Evolutionary conservation across 2,797 vertebrate genomes (phyloP).

Genomic region (Coilia nasus): DNA sequence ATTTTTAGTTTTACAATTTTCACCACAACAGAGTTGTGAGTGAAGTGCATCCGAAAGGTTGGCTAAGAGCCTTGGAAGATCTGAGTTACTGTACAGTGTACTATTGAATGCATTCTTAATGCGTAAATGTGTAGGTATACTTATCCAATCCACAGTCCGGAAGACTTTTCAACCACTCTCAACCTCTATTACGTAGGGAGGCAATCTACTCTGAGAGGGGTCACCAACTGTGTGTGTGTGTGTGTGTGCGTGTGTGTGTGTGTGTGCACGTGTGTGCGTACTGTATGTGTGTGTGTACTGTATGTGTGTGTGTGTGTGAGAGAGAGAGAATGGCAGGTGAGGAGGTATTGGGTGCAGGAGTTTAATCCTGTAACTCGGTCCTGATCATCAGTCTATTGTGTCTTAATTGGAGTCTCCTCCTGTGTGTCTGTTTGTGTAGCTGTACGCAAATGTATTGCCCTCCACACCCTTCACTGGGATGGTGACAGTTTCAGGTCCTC

Average conservation of each 20-base stretch:
- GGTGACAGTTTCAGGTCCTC: slow-evolving; percentile 27
- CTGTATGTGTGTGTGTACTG: slow-evolving; percentile 13
- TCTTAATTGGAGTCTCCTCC: slow-evolving; percentile 22
- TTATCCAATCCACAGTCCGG: not conserved
- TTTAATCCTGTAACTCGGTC: slow-evolving; percentile 23
- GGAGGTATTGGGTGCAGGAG: slow-evolving; percentile 21
- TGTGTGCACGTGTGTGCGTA: not conserved
- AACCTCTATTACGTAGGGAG: not conserved
- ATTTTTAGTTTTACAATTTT: too few species aligned
- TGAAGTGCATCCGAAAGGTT: too few species aligned
- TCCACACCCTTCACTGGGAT: slow-evolving; percentile 11
- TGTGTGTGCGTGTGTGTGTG: slow-evolving; percentile 17
- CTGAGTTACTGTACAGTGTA: too few species aligned
- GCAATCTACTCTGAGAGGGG: slow-evolving; percentile 19
- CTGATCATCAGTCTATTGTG: slow-evolving; percentile 15
- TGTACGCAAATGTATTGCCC: not conserved
- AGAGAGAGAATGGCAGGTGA: not conserved
- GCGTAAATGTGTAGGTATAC: too few species aligned
- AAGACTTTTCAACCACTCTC: not conserved
- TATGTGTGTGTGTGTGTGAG: not conserved
- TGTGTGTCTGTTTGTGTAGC: not conserved
- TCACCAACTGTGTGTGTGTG: slow-evolving; percentile 9
- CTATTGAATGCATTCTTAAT: too few species aligned
- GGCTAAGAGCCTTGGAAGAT: too few species aligned
- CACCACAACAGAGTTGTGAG: too few species aligned